A percentile compares a stretch with the other conserved stretches of the same genome.
These are phyloP conservation scores for Notodromas monacha DNA, from an alignment of 2,888 invertebrate genomes.

Conservation along the genomic window DNA sequence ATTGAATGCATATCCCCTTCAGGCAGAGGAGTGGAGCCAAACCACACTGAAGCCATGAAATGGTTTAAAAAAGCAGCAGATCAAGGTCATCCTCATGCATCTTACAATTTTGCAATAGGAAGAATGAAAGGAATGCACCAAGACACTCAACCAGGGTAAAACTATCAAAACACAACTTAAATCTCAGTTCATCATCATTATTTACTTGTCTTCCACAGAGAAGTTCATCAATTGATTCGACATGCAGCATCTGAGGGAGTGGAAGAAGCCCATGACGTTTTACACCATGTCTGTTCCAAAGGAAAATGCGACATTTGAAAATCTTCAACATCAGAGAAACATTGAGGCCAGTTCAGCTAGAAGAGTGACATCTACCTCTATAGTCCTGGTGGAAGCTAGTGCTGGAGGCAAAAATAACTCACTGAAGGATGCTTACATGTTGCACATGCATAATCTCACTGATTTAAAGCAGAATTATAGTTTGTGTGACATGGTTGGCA, in stretches of 20 bases:
- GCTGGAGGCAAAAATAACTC: too few relatives aligned
- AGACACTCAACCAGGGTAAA: conserved; percentile 16
- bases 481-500: too few relatives aligned
- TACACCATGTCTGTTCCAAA: conserved; percentile 9
- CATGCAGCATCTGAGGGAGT: conserved; percentile 11
- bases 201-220: conserved; percentile 9
- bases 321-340: too few relatives aligned
- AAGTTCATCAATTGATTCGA: conserved; percentile 11
- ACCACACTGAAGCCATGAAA: conserved; percentile 17
- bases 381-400: too few relatives aligned
- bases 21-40: conserved; percentile 16
- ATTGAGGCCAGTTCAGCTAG: too few relatives aligned
- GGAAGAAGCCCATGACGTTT: conserved; percentile 10
- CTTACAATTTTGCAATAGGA: conserved; percentile 21
- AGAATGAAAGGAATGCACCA: conserved; percentile 19
- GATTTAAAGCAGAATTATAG: too few relatives aligned
- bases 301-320: conserved; percentile 11
- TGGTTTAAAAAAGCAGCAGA: conserved; percentile 20
- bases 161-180: conserved; percentile 6
- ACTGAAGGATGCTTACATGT: too few relatives aligned
- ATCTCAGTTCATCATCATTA: not conserved
- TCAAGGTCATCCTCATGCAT: conserved; percentile 20
- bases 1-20: conserved; percentile 1
- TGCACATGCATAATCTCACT: too few relatives aligned
- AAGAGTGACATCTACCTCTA: too few relatives aligned